Percentiles rank a stretch among this genome's conserved stretches.
Conservation (phyloP, 2,797 vertebrate genomes). For the Etheostoma nigrum region DNA sequence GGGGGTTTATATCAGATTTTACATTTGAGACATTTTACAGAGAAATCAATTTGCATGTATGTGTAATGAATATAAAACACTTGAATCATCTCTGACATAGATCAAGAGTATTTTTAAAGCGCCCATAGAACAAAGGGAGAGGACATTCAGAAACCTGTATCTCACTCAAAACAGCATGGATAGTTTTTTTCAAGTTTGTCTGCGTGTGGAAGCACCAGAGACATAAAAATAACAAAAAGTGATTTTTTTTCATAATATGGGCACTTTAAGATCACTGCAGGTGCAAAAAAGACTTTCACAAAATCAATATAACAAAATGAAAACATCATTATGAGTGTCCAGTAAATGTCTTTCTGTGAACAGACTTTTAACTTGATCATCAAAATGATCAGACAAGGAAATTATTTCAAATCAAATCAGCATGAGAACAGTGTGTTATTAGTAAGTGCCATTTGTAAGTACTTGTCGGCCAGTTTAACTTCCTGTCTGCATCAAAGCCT, state of each 20-base stretch:
- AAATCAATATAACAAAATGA: slow-evolving; percentile 29
- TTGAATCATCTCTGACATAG: slow-evolving; percentile 49
- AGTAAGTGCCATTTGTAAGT: slow-evolving; percentile 17
- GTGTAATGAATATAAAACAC: slow-evolving; percentile 41
- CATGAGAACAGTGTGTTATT: slow-evolving; percentile 18
- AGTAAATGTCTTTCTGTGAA: slow-evolving; percentile 10
- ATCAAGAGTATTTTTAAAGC: slow-evolving; percentile 21
- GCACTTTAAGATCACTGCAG: slow-evolving; percentile 26
- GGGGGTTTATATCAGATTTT: slow-evolving; percentile 24
- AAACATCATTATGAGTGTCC: slow-evolving; percentile 8
- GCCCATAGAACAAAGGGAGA: too few species aligned
- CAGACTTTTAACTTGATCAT: slow-evolving; percentile 16
- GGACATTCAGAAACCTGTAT: too few species aligned
- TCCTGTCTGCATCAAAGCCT: slow-evolving; percentile 33
- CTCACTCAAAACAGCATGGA: too few species aligned
- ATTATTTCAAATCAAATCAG: slow-evolving; percentile 34
- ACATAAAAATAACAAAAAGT: too few species aligned
- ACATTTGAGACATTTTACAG: slow-evolving; percentile 27
- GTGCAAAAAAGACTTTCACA: slow-evolving; percentile 41
- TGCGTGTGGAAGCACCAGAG: too few species aligned
- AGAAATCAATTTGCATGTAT: slow-evolving; percentile 35
- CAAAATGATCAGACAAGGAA: slow-evolving; percentile 24
- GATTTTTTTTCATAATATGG: too few species aligned
- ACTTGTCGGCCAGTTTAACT: slow-evolving; percentile 4
- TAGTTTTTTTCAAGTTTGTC: too few species aligned